A percentile compares a stretch with the other conserved stretches of the same genome.
Conservation (phyloP, 2,888 invertebrate genomes). For the Mesochorus sp. region DNA sequence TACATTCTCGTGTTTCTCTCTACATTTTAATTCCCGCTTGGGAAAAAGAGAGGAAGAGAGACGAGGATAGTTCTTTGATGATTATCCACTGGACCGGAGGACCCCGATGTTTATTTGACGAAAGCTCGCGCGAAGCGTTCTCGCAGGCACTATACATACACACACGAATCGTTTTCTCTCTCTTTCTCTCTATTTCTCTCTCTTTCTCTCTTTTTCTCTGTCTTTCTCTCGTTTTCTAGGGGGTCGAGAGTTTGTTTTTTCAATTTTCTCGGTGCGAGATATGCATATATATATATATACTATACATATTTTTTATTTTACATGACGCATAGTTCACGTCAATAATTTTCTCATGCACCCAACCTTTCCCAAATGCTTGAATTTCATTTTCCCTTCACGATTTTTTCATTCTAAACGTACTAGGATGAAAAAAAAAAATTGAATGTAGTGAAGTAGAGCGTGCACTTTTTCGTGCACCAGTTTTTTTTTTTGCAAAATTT, state of each 20-base stretch:
- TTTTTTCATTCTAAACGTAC: background rate
- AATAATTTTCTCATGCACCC: conserved; percentile 12
- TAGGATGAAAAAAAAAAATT: background rate
- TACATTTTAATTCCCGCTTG: conserved; percentile 52
- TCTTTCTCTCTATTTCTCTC: background rate
- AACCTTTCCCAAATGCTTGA: background rate
- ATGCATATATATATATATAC: conserved; percentile 11
- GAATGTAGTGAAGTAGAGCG: background rate
- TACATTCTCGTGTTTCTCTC: conserved; percentile 13
- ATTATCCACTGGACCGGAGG: conserved; percentile 60
- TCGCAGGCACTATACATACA: conserved; percentile 11
- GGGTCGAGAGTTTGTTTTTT: conserved; percentile 8
- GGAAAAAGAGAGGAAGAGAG: background rate
- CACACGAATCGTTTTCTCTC: background rate
- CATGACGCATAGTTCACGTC: conserved; percentile 4
- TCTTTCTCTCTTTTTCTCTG: background rate
- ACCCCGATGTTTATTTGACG: conserved; percentile 60
- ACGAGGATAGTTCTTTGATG: conserved; percentile 51
- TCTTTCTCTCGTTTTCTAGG: background rate
- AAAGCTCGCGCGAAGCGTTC: conserved; percentile 42
- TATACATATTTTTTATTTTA: too few species aligned
- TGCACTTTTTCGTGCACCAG: background rate
- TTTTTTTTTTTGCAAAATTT: background rate
- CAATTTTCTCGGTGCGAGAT: conserved; percentile 33
- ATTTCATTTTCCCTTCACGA: background rate